A percentile compares a stretch with the other conserved stretches of the same genome.
Conservation (phyloP, 2,888 invertebrate species). For the Eupithecia inturbata region DNA sequence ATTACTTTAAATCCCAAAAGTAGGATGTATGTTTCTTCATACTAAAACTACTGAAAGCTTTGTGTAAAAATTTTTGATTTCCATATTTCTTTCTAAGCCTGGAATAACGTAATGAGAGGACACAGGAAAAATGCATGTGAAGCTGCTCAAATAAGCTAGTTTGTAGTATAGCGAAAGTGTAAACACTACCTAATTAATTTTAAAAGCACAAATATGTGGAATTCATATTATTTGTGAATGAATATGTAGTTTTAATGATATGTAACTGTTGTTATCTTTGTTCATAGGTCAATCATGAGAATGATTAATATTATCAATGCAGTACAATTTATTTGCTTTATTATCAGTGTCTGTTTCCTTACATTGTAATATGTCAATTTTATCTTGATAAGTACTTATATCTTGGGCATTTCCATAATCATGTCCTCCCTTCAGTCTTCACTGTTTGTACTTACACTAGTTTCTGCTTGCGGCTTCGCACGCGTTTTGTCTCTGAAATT, state of each 20-base stretch:
- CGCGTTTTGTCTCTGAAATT: not conserved
- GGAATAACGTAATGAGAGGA: not conserved
- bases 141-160: not conserved
- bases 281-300: constrained; percentile 28
- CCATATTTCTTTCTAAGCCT: not conserved
- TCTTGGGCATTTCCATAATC: constrained; percentile 17
- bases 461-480: no score
- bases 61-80: not conserved
- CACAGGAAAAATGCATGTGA: not conserved
- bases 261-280: constrained; percentile 22
- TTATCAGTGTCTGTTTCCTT: constrained; percentile 24
- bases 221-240: not conserved
- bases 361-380: constrained; percentile 14
- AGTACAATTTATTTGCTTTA: constrained; percentile 28
- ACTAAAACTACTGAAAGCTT: not conserved
- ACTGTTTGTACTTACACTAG: no score
- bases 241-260: constrained; percentile 16
- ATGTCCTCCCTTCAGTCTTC: constrained; percentile 1
- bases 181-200: not conserved
- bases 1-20: not conserved
- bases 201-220: not conserved
- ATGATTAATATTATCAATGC: constrained; percentile 26
- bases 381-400: constrained; percentile 13
- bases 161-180: not conserved
- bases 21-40: not conserved